phyloP scores from a whole-genome alignment of 2,797 vertebrate species.

The Sebastolobus altivelis region DNA sequence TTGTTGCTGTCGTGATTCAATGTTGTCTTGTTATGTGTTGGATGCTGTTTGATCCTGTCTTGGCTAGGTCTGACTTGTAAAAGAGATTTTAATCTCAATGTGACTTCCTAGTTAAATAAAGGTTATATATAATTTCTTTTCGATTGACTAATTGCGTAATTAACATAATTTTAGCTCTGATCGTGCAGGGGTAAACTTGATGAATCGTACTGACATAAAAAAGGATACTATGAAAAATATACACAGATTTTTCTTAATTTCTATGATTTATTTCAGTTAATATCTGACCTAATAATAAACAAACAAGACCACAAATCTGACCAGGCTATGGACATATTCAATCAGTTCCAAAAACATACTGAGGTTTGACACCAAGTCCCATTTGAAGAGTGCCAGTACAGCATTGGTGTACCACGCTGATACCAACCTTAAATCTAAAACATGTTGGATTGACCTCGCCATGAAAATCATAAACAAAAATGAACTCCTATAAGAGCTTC shows the following conservation, averaged over 20 bases:
- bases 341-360: neutral
- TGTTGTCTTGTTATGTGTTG: too few relatives aligned
- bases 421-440: slow-evolving; percentile 1
- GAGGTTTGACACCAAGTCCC: neutral
- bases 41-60: too few relatives aligned
- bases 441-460: slow-evolving; percentile 19
- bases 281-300: neutral
- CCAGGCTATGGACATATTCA: neutral
- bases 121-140: neutral
- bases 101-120: too few relatives aligned
- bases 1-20: too few relatives aligned
- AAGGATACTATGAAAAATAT: neutral
- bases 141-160: neutral
- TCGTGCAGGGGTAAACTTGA: neutral
- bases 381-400: neutral
- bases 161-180: neutral
- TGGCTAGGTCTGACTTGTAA: too few relatives aligned
- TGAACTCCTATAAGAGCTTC: slow-evolving; percentile 20
- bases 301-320: slow-evolving; percentile 3
- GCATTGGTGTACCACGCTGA: neutral
- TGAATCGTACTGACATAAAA: neutral
- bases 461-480: slow-evolving; percentile 44
- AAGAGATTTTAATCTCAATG: too few relatives aligned
- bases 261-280: neutral
- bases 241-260: neutral